Evolutionary conservation across 2,888 invertebrate species (phyloP).

Genomic region (Macaria notata): DNA sequence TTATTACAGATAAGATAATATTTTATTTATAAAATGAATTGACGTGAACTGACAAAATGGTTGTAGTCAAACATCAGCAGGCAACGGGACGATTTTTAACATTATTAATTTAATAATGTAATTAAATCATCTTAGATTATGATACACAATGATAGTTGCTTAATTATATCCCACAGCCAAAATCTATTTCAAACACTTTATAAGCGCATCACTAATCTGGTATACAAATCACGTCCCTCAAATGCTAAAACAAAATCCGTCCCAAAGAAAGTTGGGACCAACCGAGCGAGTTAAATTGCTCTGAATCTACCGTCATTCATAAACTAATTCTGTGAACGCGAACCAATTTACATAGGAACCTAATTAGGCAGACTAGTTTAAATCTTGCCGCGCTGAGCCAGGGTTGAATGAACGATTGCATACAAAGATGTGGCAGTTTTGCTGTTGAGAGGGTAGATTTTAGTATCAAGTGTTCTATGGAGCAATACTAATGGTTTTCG

Average conservation of each 20-base stretch:
- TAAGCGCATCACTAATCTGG: too few species aligned
- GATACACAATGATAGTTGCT: too few species aligned
- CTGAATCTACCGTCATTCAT: conserved; percentile 30
- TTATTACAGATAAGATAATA: too few species aligned
- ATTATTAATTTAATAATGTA: too few species aligned
- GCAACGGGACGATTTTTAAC: too few species aligned
- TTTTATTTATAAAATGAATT: too few species aligned
- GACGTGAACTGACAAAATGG: too few species aligned
- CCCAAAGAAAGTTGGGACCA: conserved; percentile 17
- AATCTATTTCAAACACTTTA: too few species aligned
- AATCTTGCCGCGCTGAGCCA: conserved; percentile 31
- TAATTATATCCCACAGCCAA: too few species aligned
- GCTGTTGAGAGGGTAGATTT: conserved; percentile 14
- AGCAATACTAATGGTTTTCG: too few species aligned
- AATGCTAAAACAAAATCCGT: conserved; percentile 6
- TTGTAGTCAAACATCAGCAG: too few species aligned
- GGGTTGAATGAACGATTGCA: conserved; percentile 42
- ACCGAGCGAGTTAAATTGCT: conserved; percentile 21
- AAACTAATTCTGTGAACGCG: conserved; percentile 30
- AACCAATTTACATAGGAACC: conserved; percentile 44
- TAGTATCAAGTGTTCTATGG: background rate
- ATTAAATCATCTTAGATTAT: too few species aligned
- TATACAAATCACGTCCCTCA: conserved; percentile 1
- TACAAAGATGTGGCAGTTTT: conserved; percentile 37
- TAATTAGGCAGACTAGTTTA: conserved; percentile 39